phyloP scores from a whole-genome alignment of 2,888 invertebrate species.

The Embidobia sp. region DNA sequence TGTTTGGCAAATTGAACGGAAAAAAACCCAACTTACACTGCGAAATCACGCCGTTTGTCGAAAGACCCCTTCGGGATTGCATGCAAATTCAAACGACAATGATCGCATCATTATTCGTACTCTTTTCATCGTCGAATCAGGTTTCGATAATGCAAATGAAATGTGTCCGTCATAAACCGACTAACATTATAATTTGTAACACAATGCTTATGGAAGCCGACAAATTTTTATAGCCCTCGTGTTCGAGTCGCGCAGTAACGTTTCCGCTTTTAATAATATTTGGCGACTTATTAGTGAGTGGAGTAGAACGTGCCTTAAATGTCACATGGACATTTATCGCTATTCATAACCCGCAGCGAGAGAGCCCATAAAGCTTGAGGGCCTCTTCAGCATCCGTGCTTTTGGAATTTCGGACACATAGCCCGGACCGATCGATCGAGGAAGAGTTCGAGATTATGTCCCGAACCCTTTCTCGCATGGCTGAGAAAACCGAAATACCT shows the following conservation, averaged over 20 bases:
- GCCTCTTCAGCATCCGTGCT: constrained; percentile 60
- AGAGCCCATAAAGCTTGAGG: constrained; percentile 63
- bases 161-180: constrained; percentile 16
- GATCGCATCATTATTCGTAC: constrained; percentile 11
- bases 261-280: constrained; percentile 27
- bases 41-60: constrained; percentile 9
- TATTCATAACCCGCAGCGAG: constrained; percentile 63
- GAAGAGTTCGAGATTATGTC: constrained; percentile 52
- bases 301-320: constrained; percentile 61
- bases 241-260: constrained; percentile 27
- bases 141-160: no score
- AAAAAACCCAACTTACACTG: constrained; percentile 4
- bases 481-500: constrained; percentile 53
- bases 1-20: constrained; percentile 9
- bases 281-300: constrained; percentile 38
- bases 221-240: constrained; percentile 34
- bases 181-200: constrained; percentile 9
- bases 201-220: constrained; percentile 3
- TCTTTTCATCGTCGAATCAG: no score
- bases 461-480: constrained; percentile 40
- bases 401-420: constrained; percentile 57
- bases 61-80: not conserved
- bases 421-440: constrained; percentile 54
- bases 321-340: constrained; percentile 67
- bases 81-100: constrained; percentile 4